A percentile compares a stretch with the other conserved stretches of the same genome.
These are phyloP conservation scores for Saccopteryx leptura DNA, from an alignment of 2,113 vertebrate species.

Conservation along the genomic window DNA sequence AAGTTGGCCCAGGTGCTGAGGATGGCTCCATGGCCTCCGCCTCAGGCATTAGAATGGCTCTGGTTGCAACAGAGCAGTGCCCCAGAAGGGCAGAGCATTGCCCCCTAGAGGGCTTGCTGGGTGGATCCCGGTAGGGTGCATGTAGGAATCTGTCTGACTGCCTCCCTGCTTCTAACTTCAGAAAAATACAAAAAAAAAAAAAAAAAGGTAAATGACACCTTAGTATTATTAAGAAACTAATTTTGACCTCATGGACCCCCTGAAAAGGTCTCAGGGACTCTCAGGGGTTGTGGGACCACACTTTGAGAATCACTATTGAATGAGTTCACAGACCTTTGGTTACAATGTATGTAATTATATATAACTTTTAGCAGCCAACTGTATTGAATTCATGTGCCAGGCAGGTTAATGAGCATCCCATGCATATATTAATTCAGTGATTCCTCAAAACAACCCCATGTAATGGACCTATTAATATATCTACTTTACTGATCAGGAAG, in stretches of 20 bases:
- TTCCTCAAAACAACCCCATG: background rate
- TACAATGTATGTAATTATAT: background rate
- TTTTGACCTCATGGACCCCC: background rate
- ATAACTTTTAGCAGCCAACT: background rate
- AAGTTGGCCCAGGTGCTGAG: too few relatives aligned
- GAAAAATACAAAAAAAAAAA: too few relatives aligned
- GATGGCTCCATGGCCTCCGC: too few relatives aligned
- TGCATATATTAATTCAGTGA: background rate
- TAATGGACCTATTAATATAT: background rate
- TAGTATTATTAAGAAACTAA: constrained; percentile 31
- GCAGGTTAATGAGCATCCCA: background rate
- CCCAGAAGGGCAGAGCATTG: too few relatives aligned
- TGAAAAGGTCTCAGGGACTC: background rate
- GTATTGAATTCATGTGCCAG: background rate
- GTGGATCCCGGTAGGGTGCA: too few relatives aligned
- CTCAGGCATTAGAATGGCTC: too few relatives aligned
- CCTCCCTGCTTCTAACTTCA: too few relatives aligned
- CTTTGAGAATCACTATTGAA: background rate
- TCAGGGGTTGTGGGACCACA: background rate
- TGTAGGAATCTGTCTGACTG: too few relatives aligned
- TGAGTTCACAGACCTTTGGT: background rate
- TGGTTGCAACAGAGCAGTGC: too few relatives aligned
- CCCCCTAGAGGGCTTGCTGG: too few relatives aligned
- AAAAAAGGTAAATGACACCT: background rate
- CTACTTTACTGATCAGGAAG: background rate